These are phyloP conservation scores for Pteruthius melanotis DNA, from an alignment of 2,113 vertebrate species.

Conservation along the genomic window DNA sequence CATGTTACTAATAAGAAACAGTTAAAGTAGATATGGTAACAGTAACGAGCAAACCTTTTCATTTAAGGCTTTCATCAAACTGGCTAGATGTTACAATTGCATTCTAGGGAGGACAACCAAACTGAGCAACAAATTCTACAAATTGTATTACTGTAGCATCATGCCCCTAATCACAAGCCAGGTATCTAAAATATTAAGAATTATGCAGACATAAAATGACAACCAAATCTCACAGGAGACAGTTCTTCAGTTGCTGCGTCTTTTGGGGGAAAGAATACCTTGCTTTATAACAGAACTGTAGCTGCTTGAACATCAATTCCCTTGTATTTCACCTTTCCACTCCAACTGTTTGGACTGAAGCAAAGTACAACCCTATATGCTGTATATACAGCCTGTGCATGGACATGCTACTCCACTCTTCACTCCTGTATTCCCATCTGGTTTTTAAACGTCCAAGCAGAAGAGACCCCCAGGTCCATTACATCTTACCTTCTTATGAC, in stretches of 20 bases:
- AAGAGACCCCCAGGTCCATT: background rate
- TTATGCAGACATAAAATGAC: background rate
- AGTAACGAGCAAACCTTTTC: background rate
- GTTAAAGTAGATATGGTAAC: background rate
- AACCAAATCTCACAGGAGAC: background rate
- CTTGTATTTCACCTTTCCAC: background rate
- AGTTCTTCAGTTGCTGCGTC: background rate
- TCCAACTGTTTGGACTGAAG: background rate
- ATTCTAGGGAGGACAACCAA: background rate
- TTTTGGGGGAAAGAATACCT: background rate
- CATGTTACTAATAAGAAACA: background rate
- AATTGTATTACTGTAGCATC: background rate
- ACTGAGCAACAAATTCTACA: background rate
- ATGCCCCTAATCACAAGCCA: background rate
- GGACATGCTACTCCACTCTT: background rate
- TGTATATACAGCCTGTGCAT: background rate
- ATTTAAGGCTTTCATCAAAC: background rate
- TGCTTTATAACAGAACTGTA: background rate
- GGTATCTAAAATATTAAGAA: background rate
- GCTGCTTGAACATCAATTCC: background rate
- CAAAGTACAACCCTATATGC: background rate
- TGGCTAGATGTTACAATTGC: background rate
- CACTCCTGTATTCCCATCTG: background rate
- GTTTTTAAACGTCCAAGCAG: background rate
- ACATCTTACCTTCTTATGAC: background rate